Evolutionary conservation across 2,888 invertebrate species (phyloP).

Genomic region (Synergus umbraculus): DNA sequence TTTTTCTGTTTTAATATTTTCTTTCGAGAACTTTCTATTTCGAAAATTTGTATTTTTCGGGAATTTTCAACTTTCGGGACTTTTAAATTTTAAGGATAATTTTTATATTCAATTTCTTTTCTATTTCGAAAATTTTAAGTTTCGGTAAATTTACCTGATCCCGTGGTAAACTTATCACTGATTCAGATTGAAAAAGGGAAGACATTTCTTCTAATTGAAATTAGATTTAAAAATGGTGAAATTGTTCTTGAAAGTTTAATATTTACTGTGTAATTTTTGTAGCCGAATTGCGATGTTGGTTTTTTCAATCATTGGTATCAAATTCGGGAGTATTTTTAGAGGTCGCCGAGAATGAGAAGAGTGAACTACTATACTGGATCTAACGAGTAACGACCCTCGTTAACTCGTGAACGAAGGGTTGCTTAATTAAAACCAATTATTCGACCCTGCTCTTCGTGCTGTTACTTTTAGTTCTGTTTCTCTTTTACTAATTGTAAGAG

Average conservation of each 20-base stretch:
- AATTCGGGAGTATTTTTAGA: slow-evolving; percentile 14
- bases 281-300: background rate
- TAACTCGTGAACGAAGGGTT: slow-evolving; percentile 59
- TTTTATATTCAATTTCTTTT: too few species aligned
- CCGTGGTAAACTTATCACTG: too few species aligned
- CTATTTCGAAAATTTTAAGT: too few species aligned
- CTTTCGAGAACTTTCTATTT: too few species aligned
- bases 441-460: slow-evolving; percentile 49
- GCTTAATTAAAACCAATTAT: slow-evolving; percentile 61
- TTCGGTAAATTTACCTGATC: too few species aligned
- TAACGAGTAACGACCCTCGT: slow-evolving; percentile 61
- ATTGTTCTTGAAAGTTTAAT: too few species aligned
- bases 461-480: slow-evolving; percentile 24
- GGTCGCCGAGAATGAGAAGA: slow-evolving; percentile 9
- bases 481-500: slow-evolving; percentile 24
- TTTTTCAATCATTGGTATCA: slow-evolving; percentile 29
- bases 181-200: background rate
- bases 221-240: background rate
- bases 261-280: background rate
- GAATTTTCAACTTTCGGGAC: too few species aligned
- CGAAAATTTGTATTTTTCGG: too few species aligned
- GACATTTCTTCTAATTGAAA: background rate
- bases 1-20: too few species aligned
- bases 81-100: too few species aligned
- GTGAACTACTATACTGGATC: slow-evolving; percentile 19